A percentile compares a stretch with the other conserved stretches of the same genome.
Conservation (phyloP, 2,113 vertebrate genomes). For the Sarotherodon lohbergeri region DNA sequence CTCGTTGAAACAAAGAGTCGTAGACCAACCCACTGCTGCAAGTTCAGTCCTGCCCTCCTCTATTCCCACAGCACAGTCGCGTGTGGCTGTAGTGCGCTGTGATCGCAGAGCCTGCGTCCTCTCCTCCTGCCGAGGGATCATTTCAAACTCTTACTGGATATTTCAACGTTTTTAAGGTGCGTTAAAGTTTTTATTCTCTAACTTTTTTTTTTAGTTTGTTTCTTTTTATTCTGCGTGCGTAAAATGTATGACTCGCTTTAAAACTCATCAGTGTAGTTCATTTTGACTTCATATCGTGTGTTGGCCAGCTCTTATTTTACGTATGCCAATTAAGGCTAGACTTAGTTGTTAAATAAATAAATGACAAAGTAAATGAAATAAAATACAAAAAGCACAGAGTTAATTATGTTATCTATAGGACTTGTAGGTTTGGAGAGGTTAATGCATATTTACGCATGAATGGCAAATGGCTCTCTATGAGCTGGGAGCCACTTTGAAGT, state of each 20-base stretch:
- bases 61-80: conserved; percentile 28
- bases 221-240: neutral
- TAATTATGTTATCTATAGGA: neutral
- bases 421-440: neutral
- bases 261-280: neutral
- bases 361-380: neutral
- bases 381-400: neutral
- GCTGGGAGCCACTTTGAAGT: neutral
- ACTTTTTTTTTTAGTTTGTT: neutral
- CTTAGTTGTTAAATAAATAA: neutral
- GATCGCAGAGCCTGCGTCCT: neutral
- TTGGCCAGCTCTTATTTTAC: neutral
- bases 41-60: conserved; percentile 44
- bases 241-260: neutral
- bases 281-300: neutral
- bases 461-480: neutral
- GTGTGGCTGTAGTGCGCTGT: neutral
- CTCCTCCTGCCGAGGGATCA: neutral
- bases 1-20: neutral
- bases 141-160: neutral
- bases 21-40: conserved; percentile 54
- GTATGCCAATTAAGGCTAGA: neutral
- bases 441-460: neutral
- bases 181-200: neutral
- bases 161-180: neutral